Percentiles rank a stretch among this genome's conserved stretches.
Conservation (phyloP, 2,113 vertebrate genomes). For the Entomyzon cyanotis region DNA sequence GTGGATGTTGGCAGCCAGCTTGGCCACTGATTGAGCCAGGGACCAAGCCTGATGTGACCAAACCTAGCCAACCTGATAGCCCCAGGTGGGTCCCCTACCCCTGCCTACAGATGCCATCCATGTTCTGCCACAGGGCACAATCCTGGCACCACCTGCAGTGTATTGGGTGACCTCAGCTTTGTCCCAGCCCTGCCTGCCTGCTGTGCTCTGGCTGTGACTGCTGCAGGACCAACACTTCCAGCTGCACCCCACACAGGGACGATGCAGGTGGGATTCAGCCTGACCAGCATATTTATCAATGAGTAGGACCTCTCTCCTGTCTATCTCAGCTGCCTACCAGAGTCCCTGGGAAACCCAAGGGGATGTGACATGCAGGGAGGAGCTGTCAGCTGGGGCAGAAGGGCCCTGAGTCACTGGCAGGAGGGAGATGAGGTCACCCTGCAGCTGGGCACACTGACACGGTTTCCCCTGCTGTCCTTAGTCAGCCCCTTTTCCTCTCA, state of each 20-base stretch:
- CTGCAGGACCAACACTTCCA: background rate
- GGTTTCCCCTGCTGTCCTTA: background rate
- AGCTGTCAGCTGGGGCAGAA: background rate
- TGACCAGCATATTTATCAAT: rapidly evolving
- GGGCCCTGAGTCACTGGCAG: conserved; percentile 2
- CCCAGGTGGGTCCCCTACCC: background rate
- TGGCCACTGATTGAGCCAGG: background rate
- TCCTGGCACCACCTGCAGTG: background rate
- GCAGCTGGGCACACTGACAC: background rate
- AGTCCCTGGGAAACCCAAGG: background rate
- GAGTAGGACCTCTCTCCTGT: background rate
- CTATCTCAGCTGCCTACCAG: background rate
- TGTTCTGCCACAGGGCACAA: background rate
- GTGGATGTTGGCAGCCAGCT: background rate
- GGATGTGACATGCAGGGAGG: background rate
- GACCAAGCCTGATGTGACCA: background rate
- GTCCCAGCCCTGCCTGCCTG: background rate
- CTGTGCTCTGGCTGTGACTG: background rate
- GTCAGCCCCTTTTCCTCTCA: background rate
- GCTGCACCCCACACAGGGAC: rapidly evolving
- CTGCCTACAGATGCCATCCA: background rate
- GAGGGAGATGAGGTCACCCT: conserved; percentile 6
- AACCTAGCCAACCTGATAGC: background rate
- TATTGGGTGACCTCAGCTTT: background rate
- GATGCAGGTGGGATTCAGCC: background rate